phyloP scores from a whole-genome alignment of 2,113 vertebrate genomes.

The Hippotragus niger region DNA sequence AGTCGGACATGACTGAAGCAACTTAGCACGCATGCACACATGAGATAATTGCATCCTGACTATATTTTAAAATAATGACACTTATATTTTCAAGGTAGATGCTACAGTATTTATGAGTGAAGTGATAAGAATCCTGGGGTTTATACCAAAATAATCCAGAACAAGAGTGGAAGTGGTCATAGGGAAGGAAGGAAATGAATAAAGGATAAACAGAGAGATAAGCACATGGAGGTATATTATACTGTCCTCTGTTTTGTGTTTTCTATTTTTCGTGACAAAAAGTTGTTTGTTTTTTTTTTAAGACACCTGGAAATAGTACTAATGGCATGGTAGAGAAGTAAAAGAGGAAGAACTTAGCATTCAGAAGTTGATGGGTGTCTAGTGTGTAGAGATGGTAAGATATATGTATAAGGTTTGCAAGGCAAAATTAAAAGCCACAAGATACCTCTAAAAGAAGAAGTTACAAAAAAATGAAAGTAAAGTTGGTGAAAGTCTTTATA shows the following conservation, averaged over 20 bases:
- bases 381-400: background rate
- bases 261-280: background rate
- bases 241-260: background rate
- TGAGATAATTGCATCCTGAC: background rate
- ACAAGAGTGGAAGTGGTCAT: background rate
- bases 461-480: background rate
- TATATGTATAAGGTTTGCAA: background rate
- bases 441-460: background rate
- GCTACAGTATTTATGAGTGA: background rate
- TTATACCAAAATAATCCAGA: background rate
- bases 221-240: background rate
- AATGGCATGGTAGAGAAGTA: background rate
- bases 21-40: background rate
- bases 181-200: background rate
- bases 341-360: background rate
- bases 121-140: background rate
- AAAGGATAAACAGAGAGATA: background rate
- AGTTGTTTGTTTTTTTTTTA: background rate
- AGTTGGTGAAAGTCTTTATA: background rate
- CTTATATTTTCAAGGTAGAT: background rate
- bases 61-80: background rate
- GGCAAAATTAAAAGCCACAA: background rate
- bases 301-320: background rate
- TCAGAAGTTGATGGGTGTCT: background rate
- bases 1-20: background rate